These are phyloP conservation scores for Brachycybe producta DNA, from an alignment of 2,888 invertebrate species.

Conservation along the genomic window DNA sequence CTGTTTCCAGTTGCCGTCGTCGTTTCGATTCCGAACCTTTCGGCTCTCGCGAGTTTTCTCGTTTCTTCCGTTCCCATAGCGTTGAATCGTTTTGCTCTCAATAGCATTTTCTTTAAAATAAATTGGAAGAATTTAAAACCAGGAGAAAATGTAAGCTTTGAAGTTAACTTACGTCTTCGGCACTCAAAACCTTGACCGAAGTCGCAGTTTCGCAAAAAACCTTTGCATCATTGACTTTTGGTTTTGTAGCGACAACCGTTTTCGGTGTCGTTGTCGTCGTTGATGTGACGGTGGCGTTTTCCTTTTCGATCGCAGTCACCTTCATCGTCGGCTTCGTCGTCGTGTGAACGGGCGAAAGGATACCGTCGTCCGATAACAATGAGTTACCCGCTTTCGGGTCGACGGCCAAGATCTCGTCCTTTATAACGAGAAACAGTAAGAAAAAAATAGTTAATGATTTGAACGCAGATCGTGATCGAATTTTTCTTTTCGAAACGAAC, in stretches of 20 bases:
- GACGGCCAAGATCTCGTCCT: constrained; percentile 8
- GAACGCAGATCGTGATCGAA: not conserved
- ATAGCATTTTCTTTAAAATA: not conserved
- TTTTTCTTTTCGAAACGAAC: not conserved
- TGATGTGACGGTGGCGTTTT: not conserved
- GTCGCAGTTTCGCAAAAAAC: too few species aligned
- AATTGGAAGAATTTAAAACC: not conserved
- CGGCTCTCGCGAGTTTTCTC: constrained; percentile 7
- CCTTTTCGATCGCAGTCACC: not conserved
- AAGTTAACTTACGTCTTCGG: constrained; percentile 5
- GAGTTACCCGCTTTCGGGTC: constrained; percentile 1
- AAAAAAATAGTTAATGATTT: too few species aligned
- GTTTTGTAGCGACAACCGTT: not conserved
- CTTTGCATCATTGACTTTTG: too few species aligned
- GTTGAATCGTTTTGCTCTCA: constrained; percentile 10
- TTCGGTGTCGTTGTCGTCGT: not conserved
- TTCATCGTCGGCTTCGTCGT: not conserved
- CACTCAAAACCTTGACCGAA: not conserved
- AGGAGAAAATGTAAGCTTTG: not conserved
- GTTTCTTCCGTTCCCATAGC: not conserved
- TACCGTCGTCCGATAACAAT: constrained; percentile 6
- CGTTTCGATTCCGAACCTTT: constrained; percentile 3
- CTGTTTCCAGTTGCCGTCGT: not conserved
- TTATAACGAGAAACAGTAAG: not conserved
- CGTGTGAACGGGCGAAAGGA: constrained; percentile 1